Base-by-base conservation (phyloP, 1,140 invertebrate species). In the Hylaeus volcanicus region DNA sequence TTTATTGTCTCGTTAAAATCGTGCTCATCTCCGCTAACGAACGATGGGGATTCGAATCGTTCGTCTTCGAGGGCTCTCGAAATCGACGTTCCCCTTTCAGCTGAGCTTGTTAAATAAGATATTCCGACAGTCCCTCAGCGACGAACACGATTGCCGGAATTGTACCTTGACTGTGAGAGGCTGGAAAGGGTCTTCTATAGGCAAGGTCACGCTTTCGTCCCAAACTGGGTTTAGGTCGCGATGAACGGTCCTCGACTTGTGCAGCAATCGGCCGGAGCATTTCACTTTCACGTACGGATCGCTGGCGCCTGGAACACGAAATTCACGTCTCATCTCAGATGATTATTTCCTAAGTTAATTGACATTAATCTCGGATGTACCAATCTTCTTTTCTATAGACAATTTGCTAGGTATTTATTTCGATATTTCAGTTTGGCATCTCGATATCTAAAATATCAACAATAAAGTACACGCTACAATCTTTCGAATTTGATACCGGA, bases 231-330 rank as follows among this genome's bases (percentile, higher is more conserved):
- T 98, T 70, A 98, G 94, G 89, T 98, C 97, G 84, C 97, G 95
- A 91, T 97, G 96, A 84, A 99, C 97, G 74, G 97, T 98, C 92
- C 97, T 96, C 82, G 97, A 98, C 93, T 99, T 99, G 94, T 99
- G 98, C 78, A 99, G 95, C 84, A 99, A 94, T 60, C 97, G 95
- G 58, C 97, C 97, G 39, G 96, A 96, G 65, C 97, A 95, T 94
- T 98, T 98, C 93, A 99, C 99, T 94, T 99, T 99, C 68, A 99
- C 98, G 92, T 99, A 99, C 12, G 99, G 98, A 95, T 99, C 99
- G 92, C 98, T 99, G 55, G 98, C 97, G 81, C 98, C 98, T 98
- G 94, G 91, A 93, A 86, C 6, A 63, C 11, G 58, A 69, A 78
- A 14, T 68, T 45, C 5, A 41, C 9, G n/a, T 51, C 9, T 51